Conservation (phyloP, 2,888 invertebrate species). For the Drosophila planitibia region DNA sequence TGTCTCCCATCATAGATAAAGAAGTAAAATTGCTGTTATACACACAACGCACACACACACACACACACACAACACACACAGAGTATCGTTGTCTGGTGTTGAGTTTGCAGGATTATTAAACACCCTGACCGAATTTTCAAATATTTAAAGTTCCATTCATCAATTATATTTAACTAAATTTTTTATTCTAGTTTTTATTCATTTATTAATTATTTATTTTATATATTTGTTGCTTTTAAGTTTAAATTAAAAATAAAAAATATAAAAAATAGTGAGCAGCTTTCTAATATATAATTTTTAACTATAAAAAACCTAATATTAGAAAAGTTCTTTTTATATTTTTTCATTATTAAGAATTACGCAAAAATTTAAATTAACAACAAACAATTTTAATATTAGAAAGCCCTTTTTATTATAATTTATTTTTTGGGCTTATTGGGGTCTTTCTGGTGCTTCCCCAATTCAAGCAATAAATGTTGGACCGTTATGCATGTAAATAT, state of each 20-base stretch:
- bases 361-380: not conserved
- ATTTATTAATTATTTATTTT: not conserved
- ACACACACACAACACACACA: not conserved
- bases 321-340: not conserved
- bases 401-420: not conserved
- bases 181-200: not conserved
- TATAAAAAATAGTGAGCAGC: not conserved
- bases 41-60: constrained; percentile 2
- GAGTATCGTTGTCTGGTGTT: not conserved
- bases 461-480: no score
- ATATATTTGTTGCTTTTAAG: not conserved
- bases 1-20: constrained; percentile 4
- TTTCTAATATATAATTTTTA: not conserved
- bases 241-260: not conserved
- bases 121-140: not conserved
- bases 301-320: not conserved
- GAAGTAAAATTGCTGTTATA: constrained; percentile 18
- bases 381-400: not conserved
- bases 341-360: not conserved
- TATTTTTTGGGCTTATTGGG: not conserved
- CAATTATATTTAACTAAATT: not conserved
- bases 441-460: no score
- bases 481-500: no score
- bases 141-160: not conserved
- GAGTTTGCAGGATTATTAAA: not conserved